Evolutionary conservation across 2,888 invertebrate species (phyloP), one percentile per base, ranked within the genome.

Genomic region (Erebia ligea): DNA sequence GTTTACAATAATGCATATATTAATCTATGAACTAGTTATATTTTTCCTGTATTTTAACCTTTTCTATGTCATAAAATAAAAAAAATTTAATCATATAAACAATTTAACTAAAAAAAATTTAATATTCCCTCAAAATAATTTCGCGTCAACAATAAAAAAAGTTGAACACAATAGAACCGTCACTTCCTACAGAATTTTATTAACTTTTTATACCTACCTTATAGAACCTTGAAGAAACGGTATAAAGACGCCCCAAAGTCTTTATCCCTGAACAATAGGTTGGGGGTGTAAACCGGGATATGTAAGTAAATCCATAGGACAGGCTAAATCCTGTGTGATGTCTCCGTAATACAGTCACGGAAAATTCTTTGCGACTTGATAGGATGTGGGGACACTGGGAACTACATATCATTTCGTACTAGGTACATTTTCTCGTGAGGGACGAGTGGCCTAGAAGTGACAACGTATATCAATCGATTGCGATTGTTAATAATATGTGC

Each of bases 171-270:
- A 66, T 56, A 56, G 56, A 57, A 11, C 17, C 42, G 66, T 66
- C 66, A 21, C 56, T 42, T 66, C 21, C 56, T 9, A 21, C 54
- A 13, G 48, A 52, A 67, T 64, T 72, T 72, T 70, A 72, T 67
- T 70, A 70, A 72, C 70, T 70, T 68, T 21, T 13, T 57, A 67
- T 58, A 62, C 50, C 34, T 70, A 59, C 57, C 45, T 62, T 48
- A 48, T 25, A 67, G 58, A 42, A 42, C 58, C 63, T 56, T 72
- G 67, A 70, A 65, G 70, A 61, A 70, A 70, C 70, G 34, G 67
- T 50, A 64, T 70, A 67, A 68, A 62, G 56, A 17, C 19, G 64
- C 45, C 42, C 15, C 56, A 21, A 66, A 66, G 56, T 66, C 66
- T 56, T 66, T 66, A 66, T 66, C 42, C 56, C 8, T 2, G 56